Base-by-base conservation (phyloP, 1,140 invertebrate genomes). In the Proctacanthus coquilletti region DNA sequence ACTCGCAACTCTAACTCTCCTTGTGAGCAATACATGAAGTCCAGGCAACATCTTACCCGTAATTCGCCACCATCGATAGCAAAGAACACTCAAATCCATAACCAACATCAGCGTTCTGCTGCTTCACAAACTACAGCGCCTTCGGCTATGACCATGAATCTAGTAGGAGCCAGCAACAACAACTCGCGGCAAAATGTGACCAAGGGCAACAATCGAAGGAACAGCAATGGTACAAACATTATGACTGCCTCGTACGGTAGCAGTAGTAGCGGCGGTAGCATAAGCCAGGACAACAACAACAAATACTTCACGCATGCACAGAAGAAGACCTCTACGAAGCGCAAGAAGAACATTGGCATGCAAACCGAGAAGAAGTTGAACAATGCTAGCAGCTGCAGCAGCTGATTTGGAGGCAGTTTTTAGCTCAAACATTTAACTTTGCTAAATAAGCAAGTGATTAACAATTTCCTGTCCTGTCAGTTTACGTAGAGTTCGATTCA, bases 51-150 rank as follows among this genome's bases (percentile, higher is more conserved):
- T 32, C 13, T 8, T 32, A 32, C 5, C 6, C 9, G 30, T 13
- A 32, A 32, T 15, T 32, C 30, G 6, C 30, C 30, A 13, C 30
- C 33, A 18, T 9, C 8, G 4, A 20, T 4, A 6, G 8, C 5
- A 5, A 4, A 18, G 20, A 34, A 34, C 5, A 34, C 5, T 18
- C 5, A 18, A 5, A 15, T 6, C 18, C 18, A 18, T 18, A 15
- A n/a, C n/a, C n/a, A n/a, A n/a, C 18, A 34, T 17, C 10, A 34
- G 20, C 8, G 10, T 5, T 34, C 33, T 5, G 33, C 10, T 15
- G 25, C 20, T n/a, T 37, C 21, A 18, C 37, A 30, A 25, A 21
- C 14, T 11, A 40, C 48, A 18, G 42, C 45, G 30, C 40, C 44
- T 33, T 18, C 45, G 32, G 33, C 42, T 30, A 14, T 19, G 9